Base-by-base conservation (phyloP, 1,140 invertebrate species). In the Drosophila parvula region DNA sequence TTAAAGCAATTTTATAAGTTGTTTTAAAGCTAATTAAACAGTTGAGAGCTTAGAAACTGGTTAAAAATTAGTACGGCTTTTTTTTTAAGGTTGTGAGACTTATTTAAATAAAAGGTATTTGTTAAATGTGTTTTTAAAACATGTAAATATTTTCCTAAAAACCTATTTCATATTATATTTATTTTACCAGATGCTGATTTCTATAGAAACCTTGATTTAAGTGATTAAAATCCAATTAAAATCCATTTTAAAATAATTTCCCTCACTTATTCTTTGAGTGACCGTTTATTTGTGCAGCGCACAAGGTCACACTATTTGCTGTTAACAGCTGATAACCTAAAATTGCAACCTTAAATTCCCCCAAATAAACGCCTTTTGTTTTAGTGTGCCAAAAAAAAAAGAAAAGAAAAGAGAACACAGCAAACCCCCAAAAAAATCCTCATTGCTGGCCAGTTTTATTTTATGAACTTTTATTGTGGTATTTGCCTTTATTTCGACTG, bases 381-480 rank as follows among this genome's bases (percentile, higher is more conserved):
- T 64, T 43, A 1, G 38, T 30, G 63, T 65, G 41, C 22, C n/a
- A n/a, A 62, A 11, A 36, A 30, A 16, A 11, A 12, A 5, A 34
- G 22, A 22, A 62, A 11, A 36, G 22, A 16, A 11, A 32, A 32
- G 4, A 18, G 45, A 12, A 51, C 36, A 36, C 11, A 34, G 22
- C 5, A 18, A 48, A 40, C 22, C 16, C 22, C 30, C n/a, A n/a
- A 30, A 30, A 14, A 43, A 38, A 16, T 41, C 56, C 45, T 38
- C 44, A 38, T 8, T 28, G 60, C 18, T 55, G 60, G 65, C 57
- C 78, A 74, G 79, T 80, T 85, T 85, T 85, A 78, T 81, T 88
- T 77, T 77, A 88, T 85, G 78, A 78, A 75, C 78, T 79, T 86
- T 88, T 86, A 79, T 86, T 77, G 69, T 82, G 79, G 67, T 88